These are phyloP conservation scores for Phycodurus eques DNA, from an alignment of 2,113 vertebrate species.

Conservation along the genomic window DNA sequence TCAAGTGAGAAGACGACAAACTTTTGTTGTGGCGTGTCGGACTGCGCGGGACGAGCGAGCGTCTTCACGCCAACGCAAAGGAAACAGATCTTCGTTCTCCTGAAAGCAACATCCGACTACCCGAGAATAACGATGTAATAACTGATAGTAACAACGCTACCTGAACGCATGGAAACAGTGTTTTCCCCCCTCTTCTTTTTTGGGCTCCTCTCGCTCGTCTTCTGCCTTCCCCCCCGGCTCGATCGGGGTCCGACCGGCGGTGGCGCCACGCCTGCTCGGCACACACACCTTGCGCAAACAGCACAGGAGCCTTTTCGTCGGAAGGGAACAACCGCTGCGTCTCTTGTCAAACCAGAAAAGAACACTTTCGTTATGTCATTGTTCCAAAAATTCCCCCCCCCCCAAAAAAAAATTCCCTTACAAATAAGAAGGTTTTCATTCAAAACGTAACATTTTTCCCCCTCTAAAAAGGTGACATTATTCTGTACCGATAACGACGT, in stretches of 20 bases:
- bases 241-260: not conserved
- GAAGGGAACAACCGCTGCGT: no score
- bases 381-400: not conserved
- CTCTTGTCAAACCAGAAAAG: not conserved
- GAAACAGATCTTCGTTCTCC: no score
- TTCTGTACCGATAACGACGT: no score
- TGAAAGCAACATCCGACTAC: no score
- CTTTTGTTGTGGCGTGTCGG: no score
- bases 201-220: not conserved
- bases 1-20: no score
- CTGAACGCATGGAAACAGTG: not conserved
- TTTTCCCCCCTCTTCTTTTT: no score
- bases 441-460: no score
- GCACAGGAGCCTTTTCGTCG: not conserved
- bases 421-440: not conserved
- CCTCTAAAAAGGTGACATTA: no score
- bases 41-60: no score
- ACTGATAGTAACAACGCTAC: not conserved
- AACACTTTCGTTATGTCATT: not conserved
- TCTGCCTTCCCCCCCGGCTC: not conserved
- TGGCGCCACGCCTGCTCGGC: not conserved
- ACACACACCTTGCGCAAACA: not conserved
- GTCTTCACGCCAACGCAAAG: no score
- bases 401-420: not conserved
- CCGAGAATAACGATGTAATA: no score